Base-by-base conservation (phyloP, 2,113 vertebrate species). In the Pomatorhinus ruficollis region DNA sequence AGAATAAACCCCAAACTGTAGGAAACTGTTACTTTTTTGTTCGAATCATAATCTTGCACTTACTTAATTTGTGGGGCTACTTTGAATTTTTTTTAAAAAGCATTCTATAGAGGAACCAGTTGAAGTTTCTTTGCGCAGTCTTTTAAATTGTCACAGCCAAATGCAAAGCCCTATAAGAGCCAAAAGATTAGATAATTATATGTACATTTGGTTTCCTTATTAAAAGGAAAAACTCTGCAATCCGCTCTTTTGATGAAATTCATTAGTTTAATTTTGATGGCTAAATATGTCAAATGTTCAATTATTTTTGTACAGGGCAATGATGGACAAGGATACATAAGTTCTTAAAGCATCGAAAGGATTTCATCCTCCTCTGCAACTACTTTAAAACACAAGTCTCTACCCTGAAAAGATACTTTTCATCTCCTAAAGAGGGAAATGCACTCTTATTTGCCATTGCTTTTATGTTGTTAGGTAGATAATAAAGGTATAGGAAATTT, bases 1-100 rank as follows among this genome's bases (percentile, higher is more conserved):
- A 31, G 24, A 71, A 76, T 65, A 68, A 33, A 7, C 0, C 3
- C 0, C 24, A 4, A 11, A 19, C 3, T 28, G 20, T 16, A 50
- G 39, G 31, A 75, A 81, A 74, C 15, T 19, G 4, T 30, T 71
- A 39, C 21, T 52, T 89, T 89, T 90, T 66, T 72, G 10, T 64
- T 66, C 9, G 47, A 22, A 42, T 44, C 6, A 12, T 30, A 11
- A 22, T 54, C 45, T 56, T 68, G 6, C n/a, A 42, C 9, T n/a
- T 19, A 33, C 33, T 60, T 35, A 54, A 39, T 44, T 54, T 64
- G 1, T 80, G 50, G 79, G 70, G 53, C 39, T 88, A 40, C 25
- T 64, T 88, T 80, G 28, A 54, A 4, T 2, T 12, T 8, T 49
- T 21, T 68, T 80, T 83, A 40, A 9, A 85, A 54, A 71, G 12